Evolutionary conservation across 53 echinoderm and acorn worm species (phyloP).

Genomic region (Hippasteria phrygiana): DNA sequence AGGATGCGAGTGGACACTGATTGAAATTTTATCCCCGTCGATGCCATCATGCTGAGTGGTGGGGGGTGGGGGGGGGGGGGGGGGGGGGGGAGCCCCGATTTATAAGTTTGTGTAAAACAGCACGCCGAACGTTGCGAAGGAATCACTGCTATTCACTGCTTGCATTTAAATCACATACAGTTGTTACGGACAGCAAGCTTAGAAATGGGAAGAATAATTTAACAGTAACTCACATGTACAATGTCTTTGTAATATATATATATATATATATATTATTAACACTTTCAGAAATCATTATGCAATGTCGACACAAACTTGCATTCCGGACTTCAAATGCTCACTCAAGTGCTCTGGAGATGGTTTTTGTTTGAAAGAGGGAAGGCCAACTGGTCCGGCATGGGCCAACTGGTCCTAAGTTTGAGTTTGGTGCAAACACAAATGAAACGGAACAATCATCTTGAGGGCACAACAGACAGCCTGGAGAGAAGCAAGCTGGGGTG

Average conservation of each 20-base stretch:
- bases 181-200: neutral
- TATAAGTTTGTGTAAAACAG: too few relatives aligned
- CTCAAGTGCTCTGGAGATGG: neutral
- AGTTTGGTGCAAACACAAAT: neutral
- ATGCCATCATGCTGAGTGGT: too few relatives aligned
- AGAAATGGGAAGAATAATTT: slow-evolving; percentile 8
- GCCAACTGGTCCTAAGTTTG: too few relatives aligned
- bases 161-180: neutral
- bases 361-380: neutral
- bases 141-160: neutral
- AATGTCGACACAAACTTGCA: neutral
- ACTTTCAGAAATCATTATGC: slow-evolving; percentile 4
- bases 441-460: neutral
- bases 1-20: too few relatives aligned
- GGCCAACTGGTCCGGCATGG: too few relatives aligned
- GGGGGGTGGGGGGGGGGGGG: too few relatives aligned
- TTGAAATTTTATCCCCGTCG: too few relatives aligned
- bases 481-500: neutral
- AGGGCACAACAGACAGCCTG: slow-evolving; percentile 3
- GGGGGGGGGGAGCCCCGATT: too few relatives aligned
- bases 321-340: neutral
- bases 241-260: neutral
- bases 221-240: slow-evolving; percentile 20
- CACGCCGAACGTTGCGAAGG: too few relatives aligned
- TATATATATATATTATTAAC: neutral